These are phyloP conservation scores for Scytalopus superciliaris DNA, from an alignment of 2,113 vertebrate species.

Conservation along the genomic window DNA sequence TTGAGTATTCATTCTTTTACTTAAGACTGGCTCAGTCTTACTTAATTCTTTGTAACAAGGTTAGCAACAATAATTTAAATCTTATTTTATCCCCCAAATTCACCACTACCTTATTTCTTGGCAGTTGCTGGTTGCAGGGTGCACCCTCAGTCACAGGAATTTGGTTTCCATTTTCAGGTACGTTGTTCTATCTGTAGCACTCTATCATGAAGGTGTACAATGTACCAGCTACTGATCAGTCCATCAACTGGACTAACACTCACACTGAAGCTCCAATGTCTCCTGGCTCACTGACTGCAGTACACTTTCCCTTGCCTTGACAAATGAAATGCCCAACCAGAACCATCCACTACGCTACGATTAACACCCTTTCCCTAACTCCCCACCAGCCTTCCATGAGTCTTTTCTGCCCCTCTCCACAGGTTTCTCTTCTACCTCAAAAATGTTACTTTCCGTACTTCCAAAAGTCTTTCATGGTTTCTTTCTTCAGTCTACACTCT, in stretches of 20 bases:
- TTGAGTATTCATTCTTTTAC: background rate
- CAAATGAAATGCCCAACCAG: background rate
- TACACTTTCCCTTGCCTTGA: fast-evolving
- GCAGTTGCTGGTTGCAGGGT: background rate
- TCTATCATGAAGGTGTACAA: background rate
- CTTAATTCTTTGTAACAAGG: background rate
- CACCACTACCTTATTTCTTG: background rate
- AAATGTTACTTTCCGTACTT: background rate
- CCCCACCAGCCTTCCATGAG: background rate
- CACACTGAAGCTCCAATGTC: background rate
- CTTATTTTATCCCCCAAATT: background rate
- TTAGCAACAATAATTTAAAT: background rate
- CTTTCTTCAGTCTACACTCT: background rate
- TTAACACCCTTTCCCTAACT: background rate
- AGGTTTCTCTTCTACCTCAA: background rate
- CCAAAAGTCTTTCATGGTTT: background rate
- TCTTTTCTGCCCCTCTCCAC: background rate
- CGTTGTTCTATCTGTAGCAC: fast-evolving
- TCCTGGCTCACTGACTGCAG: background rate
- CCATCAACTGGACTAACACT: background rate
- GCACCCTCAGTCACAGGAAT: background rate
- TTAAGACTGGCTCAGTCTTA: background rate
- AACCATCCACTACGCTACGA: background rate
- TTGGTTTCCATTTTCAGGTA: background rate
- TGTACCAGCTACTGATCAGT: background rate